A percentile compares a stretch with the other conserved stretches of the same genome.
These are phyloP conservation scores for Xanthia togata DNA, from an alignment of 2,888 invertebrate species.

Conservation along the genomic window DNA sequence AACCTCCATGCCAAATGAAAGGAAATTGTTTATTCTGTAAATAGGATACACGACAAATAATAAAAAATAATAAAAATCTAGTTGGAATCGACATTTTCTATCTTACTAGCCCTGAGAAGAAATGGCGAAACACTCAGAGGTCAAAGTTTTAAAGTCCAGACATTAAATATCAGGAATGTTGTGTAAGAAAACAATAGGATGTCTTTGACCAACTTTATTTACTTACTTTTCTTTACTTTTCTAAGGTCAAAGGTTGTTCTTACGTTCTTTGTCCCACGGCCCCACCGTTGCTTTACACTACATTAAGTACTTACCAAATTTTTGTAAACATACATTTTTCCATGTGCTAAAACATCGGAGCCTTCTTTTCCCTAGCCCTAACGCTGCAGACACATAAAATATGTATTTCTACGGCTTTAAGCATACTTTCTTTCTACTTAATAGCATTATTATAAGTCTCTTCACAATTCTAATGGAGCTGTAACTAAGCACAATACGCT, in stretches of 20 bases:
- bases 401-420: slow-evolving; percentile 8
- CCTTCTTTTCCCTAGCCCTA: background rate
- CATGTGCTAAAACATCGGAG: background rate
- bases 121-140: background rate
- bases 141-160: background rate
- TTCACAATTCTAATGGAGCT: slow-evolving; percentile 21
- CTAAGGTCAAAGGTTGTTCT: slow-evolving; percentile 5
- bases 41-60: background rate
- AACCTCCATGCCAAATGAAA: background rate
- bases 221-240: background rate
- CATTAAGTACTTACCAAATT: background rate
- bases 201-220: slow-evolving; percentile 6
- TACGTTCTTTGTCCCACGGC: slow-evolving; percentile 1
- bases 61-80: too few relatives aligned
- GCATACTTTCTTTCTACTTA: slow-evolving; percentile 72
- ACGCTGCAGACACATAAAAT: background rate
- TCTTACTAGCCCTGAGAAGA: too few relatives aligned
- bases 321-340: slow-evolving; percentile 3
- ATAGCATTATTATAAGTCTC: slow-evolving; percentile 63
- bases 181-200: background rate
- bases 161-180: background rate
- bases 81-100: too few relatives aligned
- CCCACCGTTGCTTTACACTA: background rate
- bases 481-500: slow-evolving; percentile 16
- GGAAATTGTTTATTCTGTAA: background rate